Conservation (phyloP, 2,113 vertebrate species). For the Coreoperca whiteheadi region DNA sequence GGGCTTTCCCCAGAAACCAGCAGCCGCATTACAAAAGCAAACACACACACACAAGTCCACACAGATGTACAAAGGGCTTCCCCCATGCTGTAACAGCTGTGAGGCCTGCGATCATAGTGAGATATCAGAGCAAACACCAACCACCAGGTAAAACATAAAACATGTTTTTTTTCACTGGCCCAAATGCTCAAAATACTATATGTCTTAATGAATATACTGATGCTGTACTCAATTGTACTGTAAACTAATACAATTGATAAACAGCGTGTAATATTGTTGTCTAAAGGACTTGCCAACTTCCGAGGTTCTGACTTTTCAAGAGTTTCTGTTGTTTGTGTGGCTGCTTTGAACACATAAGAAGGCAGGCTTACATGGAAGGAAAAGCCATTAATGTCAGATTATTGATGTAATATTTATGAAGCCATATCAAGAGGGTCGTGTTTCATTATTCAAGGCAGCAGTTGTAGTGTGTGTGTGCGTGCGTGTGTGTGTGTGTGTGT, state of each 20-base stretch:
- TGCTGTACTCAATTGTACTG: background rate
- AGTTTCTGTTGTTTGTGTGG: conserved; percentile 57
- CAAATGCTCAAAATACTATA: background rate
- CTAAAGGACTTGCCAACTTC: background rate
- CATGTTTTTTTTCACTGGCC: conserved; percentile 35
- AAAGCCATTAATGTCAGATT: conserved; percentile 81
- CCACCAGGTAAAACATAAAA: conserved; percentile 34
- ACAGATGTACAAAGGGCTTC: conserved; percentile 69
- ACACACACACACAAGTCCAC: conserved; percentile 63
- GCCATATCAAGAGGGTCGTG: conserved; percentile 78
- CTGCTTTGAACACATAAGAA: conserved; percentile 59
- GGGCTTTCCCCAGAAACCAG: conserved; percentile 77
- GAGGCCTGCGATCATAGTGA: conserved; percentile 55
- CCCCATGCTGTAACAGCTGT: conserved; percentile 67
- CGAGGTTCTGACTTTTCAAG: conserved; percentile 50
- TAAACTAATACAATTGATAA: conserved; percentile 20
- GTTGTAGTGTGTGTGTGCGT: conserved; percentile 29
- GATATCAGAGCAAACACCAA: conserved; percentile 57
- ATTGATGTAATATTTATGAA: conserved; percentile 86
- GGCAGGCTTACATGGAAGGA: conserved; percentile 60
- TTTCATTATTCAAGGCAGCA: conserved; percentile 82
- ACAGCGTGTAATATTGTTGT: background rate
- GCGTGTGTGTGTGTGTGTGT: conserved; percentile 35
- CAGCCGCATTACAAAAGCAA: conserved; percentile 75
- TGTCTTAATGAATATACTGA: background rate